A percentile compares a stretch with the other conserved stretches of the same genome.
phyloP scores from a whole-genome alignment of 2,888 invertebrate genomes.

The Furcula furcula region DNA sequence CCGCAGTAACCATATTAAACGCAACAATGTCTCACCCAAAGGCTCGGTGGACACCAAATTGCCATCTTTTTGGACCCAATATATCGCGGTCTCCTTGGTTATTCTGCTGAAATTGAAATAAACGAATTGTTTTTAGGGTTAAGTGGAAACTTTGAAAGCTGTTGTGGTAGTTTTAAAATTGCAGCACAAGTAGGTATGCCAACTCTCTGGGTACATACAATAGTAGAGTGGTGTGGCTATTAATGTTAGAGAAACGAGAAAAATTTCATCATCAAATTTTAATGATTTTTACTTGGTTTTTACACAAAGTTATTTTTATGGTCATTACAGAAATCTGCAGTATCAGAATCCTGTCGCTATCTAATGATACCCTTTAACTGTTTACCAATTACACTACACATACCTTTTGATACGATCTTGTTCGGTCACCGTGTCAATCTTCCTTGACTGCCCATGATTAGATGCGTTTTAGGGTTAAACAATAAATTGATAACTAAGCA shows the following conservation, averaged over 20 bases:
- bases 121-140: slow-evolving; percentile 10
- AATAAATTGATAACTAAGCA: neutral
- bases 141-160: neutral
- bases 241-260: too few relatives aligned
- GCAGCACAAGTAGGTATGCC: too few relatives aligned
- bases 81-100: slow-evolving; percentile 27
- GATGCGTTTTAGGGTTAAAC: neutral
- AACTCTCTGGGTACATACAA: too few relatives aligned
- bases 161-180: too few relatives aligned
- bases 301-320: too few relatives aligned
- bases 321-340: too few relatives aligned
- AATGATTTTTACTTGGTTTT: too few relatives aligned
- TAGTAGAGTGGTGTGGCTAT: too few relatives aligned
- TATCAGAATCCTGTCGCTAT: too few relatives aligned
- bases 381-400: too few relatives aligned
- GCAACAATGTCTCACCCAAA: slow-evolving; percentile 42
- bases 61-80: slow-evolving; percentile 37
- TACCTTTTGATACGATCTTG: neutral
- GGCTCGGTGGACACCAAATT: slow-evolving; percentile 49
- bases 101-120: slow-evolving; percentile 14
- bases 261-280: too few relatives aligned
- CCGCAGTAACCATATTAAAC: slow-evolving; percentile 43
- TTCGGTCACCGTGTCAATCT: neutral
- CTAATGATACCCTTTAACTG: too few relatives aligned
- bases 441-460: neutral